phyloP scores from a whole-genome alignment of 2,888 invertebrate species.

The Eustalomyia histrio region DNA sequence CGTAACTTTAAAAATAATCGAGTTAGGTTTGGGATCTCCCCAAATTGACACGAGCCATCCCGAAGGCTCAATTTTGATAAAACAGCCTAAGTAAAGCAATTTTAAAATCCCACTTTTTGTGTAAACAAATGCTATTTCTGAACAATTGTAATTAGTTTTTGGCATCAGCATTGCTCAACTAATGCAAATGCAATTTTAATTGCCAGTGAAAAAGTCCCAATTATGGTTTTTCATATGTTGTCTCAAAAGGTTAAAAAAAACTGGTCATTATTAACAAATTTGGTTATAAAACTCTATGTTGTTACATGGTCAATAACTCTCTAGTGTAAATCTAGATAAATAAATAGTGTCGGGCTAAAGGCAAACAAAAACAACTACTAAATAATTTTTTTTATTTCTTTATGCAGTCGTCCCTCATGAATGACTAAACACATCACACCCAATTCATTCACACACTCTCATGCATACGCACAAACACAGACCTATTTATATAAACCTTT shows the following conservation, averaged over 20 bases:
- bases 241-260: slow-evolving; percentile 28
- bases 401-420: slow-evolving; percentile 23
- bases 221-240: slow-evolving; percentile 1
- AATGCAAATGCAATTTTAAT: too few relatives aligned
- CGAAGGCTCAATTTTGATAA: too few relatives aligned
- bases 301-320: neutral
- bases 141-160: too few relatives aligned
- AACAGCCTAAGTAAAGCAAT: too few relatives aligned
- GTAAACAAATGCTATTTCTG: too few relatives aligned
- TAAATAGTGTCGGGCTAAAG: slow-evolving; percentile 22
- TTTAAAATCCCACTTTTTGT: too few relatives aligned
- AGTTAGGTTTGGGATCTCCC: too few relatives aligned
- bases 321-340: slow-evolving; percentile 10
- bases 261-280: slow-evolving; percentile 15
- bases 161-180: too few relatives aligned
- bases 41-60: too few relatives aligned
- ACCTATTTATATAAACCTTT: neutral
- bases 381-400: slow-evolving; percentile 31
- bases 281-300: neutral
- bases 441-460: neutral
- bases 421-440: slow-evolving; percentile 19
- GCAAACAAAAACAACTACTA: slow-evolving; percentile 19
- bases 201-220: too few relatives aligned
- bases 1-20: too few relatives aligned
- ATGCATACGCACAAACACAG: neutral